Percentiles rank a stretch among this genome's conserved stretches.
phyloP scores from a whole-genome alignment of 2,797 vertebrate species.

The Hippopotamyrus pictus region DNA sequence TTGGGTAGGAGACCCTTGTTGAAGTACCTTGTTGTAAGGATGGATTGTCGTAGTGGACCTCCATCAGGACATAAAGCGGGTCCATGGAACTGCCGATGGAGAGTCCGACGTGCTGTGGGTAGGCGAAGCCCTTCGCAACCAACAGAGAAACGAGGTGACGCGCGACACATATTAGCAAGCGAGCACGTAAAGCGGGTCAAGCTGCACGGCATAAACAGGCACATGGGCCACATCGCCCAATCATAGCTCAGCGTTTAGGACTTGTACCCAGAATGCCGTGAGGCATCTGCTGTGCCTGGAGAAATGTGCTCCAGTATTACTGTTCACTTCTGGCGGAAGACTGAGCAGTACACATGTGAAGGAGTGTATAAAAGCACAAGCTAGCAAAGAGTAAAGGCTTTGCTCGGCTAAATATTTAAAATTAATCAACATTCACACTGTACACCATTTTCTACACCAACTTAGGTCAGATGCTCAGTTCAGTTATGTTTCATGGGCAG shows the following conservation, averaged over 20 bases:
- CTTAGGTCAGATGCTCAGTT: not conserved
- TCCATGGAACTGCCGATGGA: constrained; percentile 70
- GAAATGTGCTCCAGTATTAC: not conserved
- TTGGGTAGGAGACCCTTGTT: not conserved
- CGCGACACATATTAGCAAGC: not conserved
- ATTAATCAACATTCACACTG: not conserved
- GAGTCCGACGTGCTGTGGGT: constrained; percentile 73
- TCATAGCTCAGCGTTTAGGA: not conserved
- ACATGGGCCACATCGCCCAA: not conserved
- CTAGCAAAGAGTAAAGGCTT: not conserved
- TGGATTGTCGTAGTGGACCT: constrained; percentile 79
- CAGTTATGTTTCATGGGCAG: not conserved
- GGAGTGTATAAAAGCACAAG: not conserved
- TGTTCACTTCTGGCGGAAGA: not conserved
- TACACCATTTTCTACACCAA: not conserved
- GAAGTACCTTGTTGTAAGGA: constrained; percentile 64
- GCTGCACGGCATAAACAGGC: not conserved
- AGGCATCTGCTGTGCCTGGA: not conserved
- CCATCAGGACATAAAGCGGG: constrained; percentile 72
- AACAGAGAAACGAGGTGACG: not conserved
- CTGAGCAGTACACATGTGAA: not conserved
- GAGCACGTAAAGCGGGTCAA: not conserved
- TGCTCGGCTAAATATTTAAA: not conserved
- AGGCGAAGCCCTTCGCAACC: constrained; percentile 66
- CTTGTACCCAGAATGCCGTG: not conserved